These are phyloP conservation scores for roundworm (Caenorhabditis elegans) DNA, from an alignment of 1,140 invertebrate genomes.

Conservation along the genomic window WBcel235 BX284602.5:9043001-9043500, in stretches of 20 bases:
- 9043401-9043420: background rate
- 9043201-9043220: background rate
- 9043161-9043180: background rate
- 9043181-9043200: background rate
- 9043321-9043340: background rate
- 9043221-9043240: background rate
- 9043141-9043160: background rate
- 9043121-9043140: background rate
- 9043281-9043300: background rate
- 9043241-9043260: background rate
- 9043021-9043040: background rate
- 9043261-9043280: background rate
- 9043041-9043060: background rate
- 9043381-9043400: slow-evolving; percentile 9
- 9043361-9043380: background rate
- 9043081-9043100: background rate
- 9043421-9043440: background rate
- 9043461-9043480: background rate
- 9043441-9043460: background rate
- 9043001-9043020: background rate
- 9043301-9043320: background rate
- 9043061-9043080: background rate
- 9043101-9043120: background rate
- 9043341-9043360: background rate
- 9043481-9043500: too few relatives aligned